Conservation (phyloP, 1,140 invertebrate species). For the Aphelenchoides besseyi region DNA sequence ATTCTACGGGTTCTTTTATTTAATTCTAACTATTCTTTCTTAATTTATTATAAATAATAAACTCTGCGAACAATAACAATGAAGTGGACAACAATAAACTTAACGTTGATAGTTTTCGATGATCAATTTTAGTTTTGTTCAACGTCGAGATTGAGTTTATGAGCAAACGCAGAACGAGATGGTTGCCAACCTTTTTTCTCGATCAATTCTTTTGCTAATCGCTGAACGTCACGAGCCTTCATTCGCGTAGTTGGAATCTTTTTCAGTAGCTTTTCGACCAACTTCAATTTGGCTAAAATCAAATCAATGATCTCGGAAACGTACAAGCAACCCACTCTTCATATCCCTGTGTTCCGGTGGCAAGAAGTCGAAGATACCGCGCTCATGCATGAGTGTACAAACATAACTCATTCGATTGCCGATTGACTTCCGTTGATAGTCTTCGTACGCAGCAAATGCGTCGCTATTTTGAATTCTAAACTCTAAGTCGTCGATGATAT, state of each 20-base stretch:
- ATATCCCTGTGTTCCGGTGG: not conserved
- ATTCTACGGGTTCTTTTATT: conserved; percentile 9
- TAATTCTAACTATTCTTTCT: not conserved
- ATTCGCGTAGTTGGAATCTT: not conserved
- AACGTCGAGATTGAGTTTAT: not conserved
- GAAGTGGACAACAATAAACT: not conserved
- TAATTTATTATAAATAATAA: conserved; percentile 7
- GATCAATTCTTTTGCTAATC: not conserved
- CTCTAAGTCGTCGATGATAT: not conserved
- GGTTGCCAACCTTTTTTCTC: not conserved
- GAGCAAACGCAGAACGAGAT: not conserved
- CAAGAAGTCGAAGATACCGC: conserved; percentile 10
- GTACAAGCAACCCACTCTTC: not conserved
- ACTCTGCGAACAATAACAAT: conserved; percentile 4
- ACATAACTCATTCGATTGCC: not conserved
- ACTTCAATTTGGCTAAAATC: not conserved
- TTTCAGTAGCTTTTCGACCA: not conserved
- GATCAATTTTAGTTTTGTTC: conserved; percentile 1
- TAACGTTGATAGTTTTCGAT: not conserved
- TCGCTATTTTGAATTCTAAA: not conserved
- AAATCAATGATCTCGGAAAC: not conserved
- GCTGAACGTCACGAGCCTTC: not conserved
- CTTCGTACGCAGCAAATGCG: not conserved
- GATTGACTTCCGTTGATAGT: not conserved
- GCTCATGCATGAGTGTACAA: not conserved